Conservation (phyloP, 2,888 invertebrate species). For the Luperina testacea region DNA sequence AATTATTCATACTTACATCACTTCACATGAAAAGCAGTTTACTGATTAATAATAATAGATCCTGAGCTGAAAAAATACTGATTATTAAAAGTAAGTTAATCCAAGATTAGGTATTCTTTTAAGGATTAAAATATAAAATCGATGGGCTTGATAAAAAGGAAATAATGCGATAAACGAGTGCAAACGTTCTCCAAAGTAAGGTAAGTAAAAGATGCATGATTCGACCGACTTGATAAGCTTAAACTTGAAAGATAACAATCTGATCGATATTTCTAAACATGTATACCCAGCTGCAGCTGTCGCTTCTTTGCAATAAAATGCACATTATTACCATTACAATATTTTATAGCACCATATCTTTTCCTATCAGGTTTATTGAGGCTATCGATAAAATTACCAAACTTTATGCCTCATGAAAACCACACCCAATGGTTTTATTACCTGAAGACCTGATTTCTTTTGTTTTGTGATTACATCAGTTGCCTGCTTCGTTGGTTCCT, state of each 20-base stretch:
- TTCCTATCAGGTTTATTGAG: conserved; percentile 37
- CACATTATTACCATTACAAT: conserved; percentile 13
- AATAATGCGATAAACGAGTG: not conserved
- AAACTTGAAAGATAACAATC: not conserved
- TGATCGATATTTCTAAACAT: conserved; percentile 1
- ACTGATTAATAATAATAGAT: too few species aligned
- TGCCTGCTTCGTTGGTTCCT: not conserved
- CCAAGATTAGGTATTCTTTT: not conserved
- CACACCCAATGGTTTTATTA: conserved; percentile 31
- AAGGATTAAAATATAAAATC: not conserved
- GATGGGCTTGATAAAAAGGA: not conserved
- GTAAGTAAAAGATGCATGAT: conserved; percentile 44
- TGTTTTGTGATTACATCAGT: not conserved
- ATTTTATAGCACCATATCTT: conserved; percentile 26
- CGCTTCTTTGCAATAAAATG: conserved; percentile 18
- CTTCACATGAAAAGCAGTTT: too few species aligned
- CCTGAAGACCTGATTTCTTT: not conserved
- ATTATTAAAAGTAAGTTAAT: too few species aligned
- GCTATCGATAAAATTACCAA: conserved; percentile 32
- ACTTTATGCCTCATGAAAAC: conserved; percentile 12
- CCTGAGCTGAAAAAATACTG: too few species aligned
- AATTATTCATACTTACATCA: too few species aligned
- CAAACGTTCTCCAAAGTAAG: not conserved
- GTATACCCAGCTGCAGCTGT: not conserved
- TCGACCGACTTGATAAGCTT: not conserved